Percentiles rank a stretch among this genome's conserved stretches.
phyloP scores from a whole-genome alignment of 2,797 vertebrate genomes.

The Mionectes olivaceus region DNA sequence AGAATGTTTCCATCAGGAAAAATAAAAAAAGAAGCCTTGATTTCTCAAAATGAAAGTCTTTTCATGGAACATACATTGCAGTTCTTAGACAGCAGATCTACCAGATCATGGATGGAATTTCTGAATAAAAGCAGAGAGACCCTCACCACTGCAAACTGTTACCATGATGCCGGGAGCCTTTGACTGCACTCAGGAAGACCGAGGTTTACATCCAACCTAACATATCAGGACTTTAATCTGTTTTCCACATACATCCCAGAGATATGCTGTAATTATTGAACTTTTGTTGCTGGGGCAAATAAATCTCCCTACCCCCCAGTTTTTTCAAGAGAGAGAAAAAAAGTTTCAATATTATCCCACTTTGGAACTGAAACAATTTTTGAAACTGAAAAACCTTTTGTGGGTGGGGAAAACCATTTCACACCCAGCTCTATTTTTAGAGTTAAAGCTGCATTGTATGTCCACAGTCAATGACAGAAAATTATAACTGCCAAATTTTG shows the following conservation, averaged over 20 bases:
- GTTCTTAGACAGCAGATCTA: neutral
- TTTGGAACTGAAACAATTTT: neutral
- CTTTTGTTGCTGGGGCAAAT: neutral
- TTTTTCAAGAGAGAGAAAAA: neutral
- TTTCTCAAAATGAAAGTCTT: neutral
- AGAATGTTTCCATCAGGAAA: neutral
- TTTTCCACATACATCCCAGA: neutral
- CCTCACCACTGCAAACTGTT: neutral
- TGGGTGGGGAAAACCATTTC: constrained; percentile 7
- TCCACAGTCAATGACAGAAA: constrained; percentile 2
- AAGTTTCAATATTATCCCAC: neutral
- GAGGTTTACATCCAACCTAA: neutral
- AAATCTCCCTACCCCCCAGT: neutral
- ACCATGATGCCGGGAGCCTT: neutral
- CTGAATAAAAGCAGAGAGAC: constrained; percentile 18
- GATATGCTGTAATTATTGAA: neutral
- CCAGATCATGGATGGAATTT: neutral
- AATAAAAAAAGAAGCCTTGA: neutral
- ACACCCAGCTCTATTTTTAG: neutral
- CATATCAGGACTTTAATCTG: neutral
- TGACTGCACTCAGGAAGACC: neutral
- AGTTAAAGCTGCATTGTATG: neutral
- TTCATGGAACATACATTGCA: neutral
- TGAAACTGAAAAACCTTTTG: constrained; percentile 28
- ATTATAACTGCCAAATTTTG: neutral